Percentiles rank a stretch among this genome's conserved stretches.
phyloP scores from a whole-genome alignment of 2,888 invertebrate genomes.

The Ganaspis brasiliensis region DNA sequence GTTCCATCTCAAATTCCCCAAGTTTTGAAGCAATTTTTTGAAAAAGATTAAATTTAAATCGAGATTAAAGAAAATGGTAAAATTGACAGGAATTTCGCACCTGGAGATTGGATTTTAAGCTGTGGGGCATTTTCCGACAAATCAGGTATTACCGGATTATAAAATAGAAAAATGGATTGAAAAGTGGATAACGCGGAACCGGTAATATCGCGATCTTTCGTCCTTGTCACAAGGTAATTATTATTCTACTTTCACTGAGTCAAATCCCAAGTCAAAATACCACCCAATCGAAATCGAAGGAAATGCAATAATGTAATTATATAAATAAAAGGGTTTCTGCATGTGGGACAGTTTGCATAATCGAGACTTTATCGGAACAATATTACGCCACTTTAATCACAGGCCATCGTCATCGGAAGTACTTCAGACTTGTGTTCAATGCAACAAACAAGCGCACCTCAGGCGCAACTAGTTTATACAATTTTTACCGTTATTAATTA shows the following conservation, averaged over 20 bases:
- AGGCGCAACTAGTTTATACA: conserved; percentile 22
- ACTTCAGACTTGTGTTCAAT: conserved; percentile 27
- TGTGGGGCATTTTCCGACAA: not conserved
- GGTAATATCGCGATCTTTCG: conserved; percentile 45
- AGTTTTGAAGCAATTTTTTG: too few relatives aligned
- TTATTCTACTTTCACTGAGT: conserved; percentile 59
- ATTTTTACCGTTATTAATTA: conserved; percentile 30
- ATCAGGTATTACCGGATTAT: not conserved
- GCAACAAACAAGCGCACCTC: conserved; percentile 32
- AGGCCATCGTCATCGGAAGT: conserved; percentile 27
- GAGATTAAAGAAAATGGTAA: too few relatives aligned
- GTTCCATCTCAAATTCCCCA: too few relatives aligned
- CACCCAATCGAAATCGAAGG: not conserved
- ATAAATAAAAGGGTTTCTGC: not conserved
- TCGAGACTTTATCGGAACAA: conserved; percentile 6
- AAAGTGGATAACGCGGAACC: conserved; percentile 45
- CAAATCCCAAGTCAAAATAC: conserved; percentile 10
- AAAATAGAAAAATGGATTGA: not conserved
- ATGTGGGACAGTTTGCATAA: conserved; percentile 23
- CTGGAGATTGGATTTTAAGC: not conserved
- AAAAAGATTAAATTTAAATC: too few relatives aligned
- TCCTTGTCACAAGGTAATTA: conserved; percentile 52
- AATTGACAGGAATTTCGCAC: too few relatives aligned
- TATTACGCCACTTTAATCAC: conserved; percentile 25
- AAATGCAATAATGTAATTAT: not conserved